Base-by-base conservation (phyloP, 2,888 invertebrate genomes). In the Lasius fuliginosus region DNA sequence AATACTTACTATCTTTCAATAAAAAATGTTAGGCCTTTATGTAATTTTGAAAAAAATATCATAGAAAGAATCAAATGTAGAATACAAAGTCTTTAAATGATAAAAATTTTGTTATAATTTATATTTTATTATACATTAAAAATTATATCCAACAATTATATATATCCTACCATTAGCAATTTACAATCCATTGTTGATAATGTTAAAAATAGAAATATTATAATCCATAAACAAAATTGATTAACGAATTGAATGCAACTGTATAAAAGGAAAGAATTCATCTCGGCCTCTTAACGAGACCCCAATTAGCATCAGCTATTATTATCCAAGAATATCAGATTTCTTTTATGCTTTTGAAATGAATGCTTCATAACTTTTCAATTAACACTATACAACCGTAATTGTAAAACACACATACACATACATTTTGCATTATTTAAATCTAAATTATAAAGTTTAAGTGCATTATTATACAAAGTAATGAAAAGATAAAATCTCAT, bases 261-360 rank as follows among this genome's bases (percentile, higher is more conserved):
- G 58, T 62, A 74, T 40, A 83, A 67, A 64, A 42, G 56, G 46
- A 74, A 83, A 65, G 65, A 36, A 73, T 84, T 83, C 67, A 65
- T 62, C 67, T 71, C 15, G 11, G 67, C 33, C 75, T 67, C 64
- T 79, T 84, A 68, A 84, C 81, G 58, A 77, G 67, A 81, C 56
- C 56, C 64, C 88, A 87, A 89, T 89, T 89, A 89, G 83, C 73
- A 73, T 79, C 71, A 30, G 62, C 83, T 74, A 82, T 85, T 88
- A 82, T 67, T 81, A 58, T 60, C 75, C 75, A 67, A 74, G 77
- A 83, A 73, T 82, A 87, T 82, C 62, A 69, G 83, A 56, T 67
- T 64, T 71, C 68, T 73, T 60, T 46, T 23, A 2, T 58, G 23
- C 36, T 40, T 60, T 27, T 4, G 8, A 60, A 58, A 36, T 60